phyloP scores from a whole-genome alignment of 2,113 vertebrate species.

The Ifrita kowaldi region DNA sequence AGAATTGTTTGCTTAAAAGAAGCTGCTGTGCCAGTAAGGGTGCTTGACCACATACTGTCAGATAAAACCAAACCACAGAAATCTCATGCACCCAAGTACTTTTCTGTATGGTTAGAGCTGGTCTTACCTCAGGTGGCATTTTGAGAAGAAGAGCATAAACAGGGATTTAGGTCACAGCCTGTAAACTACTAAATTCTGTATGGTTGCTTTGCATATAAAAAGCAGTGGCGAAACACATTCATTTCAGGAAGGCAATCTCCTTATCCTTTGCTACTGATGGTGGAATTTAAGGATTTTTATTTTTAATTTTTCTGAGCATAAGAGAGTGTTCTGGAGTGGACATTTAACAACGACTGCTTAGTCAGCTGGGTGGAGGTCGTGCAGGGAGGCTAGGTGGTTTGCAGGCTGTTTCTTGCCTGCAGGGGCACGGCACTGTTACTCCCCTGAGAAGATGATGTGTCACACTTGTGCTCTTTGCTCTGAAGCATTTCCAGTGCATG shows the following conservation, averaged over 20 bases:
- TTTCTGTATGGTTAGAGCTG: background rate
- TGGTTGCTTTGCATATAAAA: background rate
- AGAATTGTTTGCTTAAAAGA: background rate
- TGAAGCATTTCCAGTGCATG: background rate
- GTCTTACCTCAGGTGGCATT: background rate
- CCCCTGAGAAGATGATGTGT: background rate
- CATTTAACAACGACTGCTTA: background rate
- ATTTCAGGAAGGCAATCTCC: background rate
- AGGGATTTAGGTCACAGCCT: background rate
- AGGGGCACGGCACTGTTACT: background rate
- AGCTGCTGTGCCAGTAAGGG: background rate
- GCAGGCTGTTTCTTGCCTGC: background rate
- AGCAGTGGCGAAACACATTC: accelerated
- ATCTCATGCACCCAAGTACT: background rate
- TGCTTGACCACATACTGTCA: background rate
- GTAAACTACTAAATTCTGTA: background rate
- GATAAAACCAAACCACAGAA: background rate
- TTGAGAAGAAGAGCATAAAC: background rate
- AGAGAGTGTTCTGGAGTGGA: background rate
- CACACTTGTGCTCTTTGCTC: background rate
- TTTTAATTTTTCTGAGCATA: background rate
- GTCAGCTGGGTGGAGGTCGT: background rate
- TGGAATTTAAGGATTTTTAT: background rate
- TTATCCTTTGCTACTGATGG: background rate
- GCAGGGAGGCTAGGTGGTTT: background rate